These are phyloP conservation scores for Amazona vittata DNA, from an alignment of 2,113 vertebrate species.

Conservation along the genomic window DNA sequence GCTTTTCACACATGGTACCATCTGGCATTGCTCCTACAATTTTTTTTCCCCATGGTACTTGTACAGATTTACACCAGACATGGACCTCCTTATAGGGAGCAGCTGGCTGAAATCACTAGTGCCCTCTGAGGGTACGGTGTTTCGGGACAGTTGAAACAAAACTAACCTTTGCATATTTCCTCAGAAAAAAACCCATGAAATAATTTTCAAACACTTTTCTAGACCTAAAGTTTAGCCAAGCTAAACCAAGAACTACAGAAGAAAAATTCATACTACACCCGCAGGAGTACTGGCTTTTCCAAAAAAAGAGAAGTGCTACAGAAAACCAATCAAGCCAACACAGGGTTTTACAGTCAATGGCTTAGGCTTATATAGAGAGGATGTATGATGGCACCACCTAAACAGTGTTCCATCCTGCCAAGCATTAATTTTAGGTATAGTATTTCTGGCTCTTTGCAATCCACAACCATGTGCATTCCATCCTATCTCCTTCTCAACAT, in stretches of 20 bases:
- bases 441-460: background rate
- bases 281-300: background rate
- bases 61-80: background rate
- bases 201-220: background rate
- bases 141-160: background rate
- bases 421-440: rapidly evolving
- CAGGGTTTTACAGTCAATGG: background rate
- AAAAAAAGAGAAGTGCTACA: background rate
- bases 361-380: background rate
- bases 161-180: background rate
- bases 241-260: background rate
- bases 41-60: background rate
- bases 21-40: background rate
- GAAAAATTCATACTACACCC: rapidly evolving
- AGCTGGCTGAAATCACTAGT: background rate
- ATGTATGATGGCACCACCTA: background rate
- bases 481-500: background rate
- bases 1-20: background rate
- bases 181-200: background rate
- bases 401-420: background rate
- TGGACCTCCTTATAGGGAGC: background rate
- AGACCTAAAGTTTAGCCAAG: background rate
- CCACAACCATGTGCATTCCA: background rate
- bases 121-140: background rate
- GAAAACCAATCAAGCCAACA: background rate